phyloP scores from a whole-genome alignment of 2,888 invertebrate species.

The Sceliomorpha sp. region DNA sequence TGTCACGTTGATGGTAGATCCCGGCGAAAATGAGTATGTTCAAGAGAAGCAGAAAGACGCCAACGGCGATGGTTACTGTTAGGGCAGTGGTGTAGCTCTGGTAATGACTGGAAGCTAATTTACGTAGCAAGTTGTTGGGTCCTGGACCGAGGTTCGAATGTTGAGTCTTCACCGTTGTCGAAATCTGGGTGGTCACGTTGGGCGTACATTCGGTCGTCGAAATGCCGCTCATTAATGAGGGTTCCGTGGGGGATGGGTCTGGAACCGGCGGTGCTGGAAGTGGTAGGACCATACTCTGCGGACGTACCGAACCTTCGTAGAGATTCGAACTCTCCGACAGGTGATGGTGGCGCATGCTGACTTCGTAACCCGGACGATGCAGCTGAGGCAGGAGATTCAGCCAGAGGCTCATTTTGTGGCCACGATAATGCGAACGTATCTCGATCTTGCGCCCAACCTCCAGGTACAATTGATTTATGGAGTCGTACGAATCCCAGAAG shows the following conservation, averaged over 20 bases:
- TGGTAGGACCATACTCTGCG: constrained; percentile 86
- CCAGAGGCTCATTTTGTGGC: constrained; percentile 97
- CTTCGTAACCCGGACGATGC: constrained; percentile 92
- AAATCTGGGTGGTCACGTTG: constrained; percentile 81
- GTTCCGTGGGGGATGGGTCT: constrained; percentile 81
- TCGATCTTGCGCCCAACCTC: constrained; percentile 83
- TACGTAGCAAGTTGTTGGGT: constrained; percentile 87
- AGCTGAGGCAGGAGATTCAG: constrained; percentile 94
- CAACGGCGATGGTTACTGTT: constrained; percentile 92
- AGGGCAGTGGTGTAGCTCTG: constrained; percentile 94
- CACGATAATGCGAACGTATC: constrained; percentile 94
- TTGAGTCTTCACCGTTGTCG: constrained; percentile 55
- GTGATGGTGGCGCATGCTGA: constrained; percentile 93
- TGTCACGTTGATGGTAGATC: constrained; percentile 91
- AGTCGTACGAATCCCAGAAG: constrained; percentile 94
- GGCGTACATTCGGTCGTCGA: constrained; percentile 89
- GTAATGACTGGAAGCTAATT: constrained; percentile 90
- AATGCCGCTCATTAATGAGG: constrained; percentile 73
- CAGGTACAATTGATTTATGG: constrained; percentile 93
- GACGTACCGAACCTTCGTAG: constrained; percentile 87
- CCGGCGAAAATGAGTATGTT: constrained; percentile 94
- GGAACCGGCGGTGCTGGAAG: constrained; percentile 82
- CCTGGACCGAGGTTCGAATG: constrained; percentile 82
- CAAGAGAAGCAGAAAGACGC: constrained; percentile 89
- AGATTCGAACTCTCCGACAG: constrained; percentile 84